These are phyloP conservation scores for Stenoptilia bipunctidactyla DNA, from an alignment of 2,888 invertebrate species.

Conservation along the genomic window DNA sequence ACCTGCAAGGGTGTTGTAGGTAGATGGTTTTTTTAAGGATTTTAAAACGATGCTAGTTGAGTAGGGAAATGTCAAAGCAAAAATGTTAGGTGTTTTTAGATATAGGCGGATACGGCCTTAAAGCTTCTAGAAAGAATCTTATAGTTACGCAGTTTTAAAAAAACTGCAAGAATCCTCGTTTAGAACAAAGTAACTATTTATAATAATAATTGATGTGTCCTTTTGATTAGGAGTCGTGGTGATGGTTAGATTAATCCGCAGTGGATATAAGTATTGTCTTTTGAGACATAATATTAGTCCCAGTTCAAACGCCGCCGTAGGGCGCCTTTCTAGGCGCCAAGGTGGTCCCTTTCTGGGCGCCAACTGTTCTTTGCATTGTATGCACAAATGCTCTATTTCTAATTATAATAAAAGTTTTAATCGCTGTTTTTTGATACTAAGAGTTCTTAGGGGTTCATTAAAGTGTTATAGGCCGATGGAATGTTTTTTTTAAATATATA, in stretches of 20 bases:
- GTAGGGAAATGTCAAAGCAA: slow-evolving; percentile 27
- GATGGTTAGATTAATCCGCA: slow-evolving; percentile 23
- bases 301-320: no score
- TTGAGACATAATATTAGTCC: slow-evolving; percentile 8
- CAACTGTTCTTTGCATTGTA: slow-evolving; percentile 23
- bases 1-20: slow-evolving; percentile 47
- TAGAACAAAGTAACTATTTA: slow-evolving; percentile 47
- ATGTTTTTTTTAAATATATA: slow-evolving; percentile 31
- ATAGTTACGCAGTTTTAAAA: slow-evolving; percentile 41
- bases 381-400: slow-evolving; percentile 60
- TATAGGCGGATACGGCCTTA: slow-evolving; percentile 42
- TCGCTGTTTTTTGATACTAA: slow-evolving; percentile 48
- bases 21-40: slow-evolving; percentile 51
- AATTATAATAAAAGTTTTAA: slow-evolving; percentile 38
- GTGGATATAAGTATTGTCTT: slow-evolving; percentile 5
- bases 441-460: slow-evolving; percentile 22
- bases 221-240: slow-evolving; percentile 26
- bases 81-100: slow-evolving; percentile 38
- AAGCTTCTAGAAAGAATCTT: slow-evolving; percentile 56
- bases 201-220: slow-evolving; percentile 45
- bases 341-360: slow-evolving; percentile 7
- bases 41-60: slow-evolving; percentile 63
- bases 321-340: slow-evolving; percentile 18
- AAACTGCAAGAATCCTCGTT: slow-evolving; percentile 42
- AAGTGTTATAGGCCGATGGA: slow-evolving; percentile 26